These are phyloP conservation scores for Phragmatobia fuliginosa DNA, from an alignment of 2,888 invertebrate species.

Conservation along the genomic window DNA sequence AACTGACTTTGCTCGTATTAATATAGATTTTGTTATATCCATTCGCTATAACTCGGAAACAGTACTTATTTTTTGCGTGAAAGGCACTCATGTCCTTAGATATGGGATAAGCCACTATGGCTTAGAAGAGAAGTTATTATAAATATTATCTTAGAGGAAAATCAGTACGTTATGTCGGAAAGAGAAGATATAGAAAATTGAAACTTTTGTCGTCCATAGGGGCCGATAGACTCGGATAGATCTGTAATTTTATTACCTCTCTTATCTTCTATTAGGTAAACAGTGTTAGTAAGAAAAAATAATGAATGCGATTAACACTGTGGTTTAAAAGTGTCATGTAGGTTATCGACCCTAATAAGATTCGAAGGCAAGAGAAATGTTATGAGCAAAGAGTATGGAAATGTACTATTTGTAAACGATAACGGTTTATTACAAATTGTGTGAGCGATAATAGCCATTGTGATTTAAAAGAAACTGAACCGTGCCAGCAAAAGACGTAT, in stretches of 20 bases:
- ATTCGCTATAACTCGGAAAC: background rate
- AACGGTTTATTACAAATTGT: conserved; percentile 30
- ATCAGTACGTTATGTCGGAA: background rate
- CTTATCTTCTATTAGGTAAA: background rate
- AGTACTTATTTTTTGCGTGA: background rate
- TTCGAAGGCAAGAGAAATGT: conserved; percentile 6
- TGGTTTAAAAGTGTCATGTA: background rate
- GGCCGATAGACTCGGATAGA: background rate
- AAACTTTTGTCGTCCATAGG: background rate
- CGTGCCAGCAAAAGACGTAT: conserved; percentile 12
- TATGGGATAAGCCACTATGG: background rate
- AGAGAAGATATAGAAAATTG: background rate
- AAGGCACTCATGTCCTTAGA: background rate
- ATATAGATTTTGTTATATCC: background rate
- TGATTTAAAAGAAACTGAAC: conserved; percentile 29
- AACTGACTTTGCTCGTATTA: background rate
- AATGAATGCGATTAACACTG: background rate
- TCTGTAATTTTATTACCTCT: background rate
- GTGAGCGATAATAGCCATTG: conserved; percentile 37
- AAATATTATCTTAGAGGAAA: background rate
- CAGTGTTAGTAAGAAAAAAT: background rate
- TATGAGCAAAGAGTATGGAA: conserved; percentile 18
- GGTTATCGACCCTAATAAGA: background rate
- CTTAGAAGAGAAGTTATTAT: background rate
- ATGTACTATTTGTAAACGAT: conserved; percentile 34